Conservation (phyloP, 37 sponge, comb jelly and placozoan genomes). For the Aphrocallistes beatrix region DNA sequence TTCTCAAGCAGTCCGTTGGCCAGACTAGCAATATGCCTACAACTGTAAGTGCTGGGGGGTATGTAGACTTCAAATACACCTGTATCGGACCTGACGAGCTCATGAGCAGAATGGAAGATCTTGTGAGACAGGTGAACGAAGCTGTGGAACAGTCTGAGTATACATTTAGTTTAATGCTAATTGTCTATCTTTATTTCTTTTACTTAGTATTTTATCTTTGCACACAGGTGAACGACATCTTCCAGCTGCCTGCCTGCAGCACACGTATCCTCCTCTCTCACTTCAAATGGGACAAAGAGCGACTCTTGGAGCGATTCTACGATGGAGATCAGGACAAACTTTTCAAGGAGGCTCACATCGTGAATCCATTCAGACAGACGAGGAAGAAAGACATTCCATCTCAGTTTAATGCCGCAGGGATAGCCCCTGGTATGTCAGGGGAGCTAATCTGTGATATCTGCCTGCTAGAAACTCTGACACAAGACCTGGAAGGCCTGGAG, state of each 20-base stretch:
- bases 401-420: background rate
- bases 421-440: background rate
- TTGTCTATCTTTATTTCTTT: background rate
- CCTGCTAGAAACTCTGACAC: slow-evolving; percentile 9
- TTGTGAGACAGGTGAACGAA: background rate
- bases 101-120: background rate
- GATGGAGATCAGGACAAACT: slow-evolving; percentile 58
- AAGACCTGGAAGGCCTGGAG: slow-evolving; percentile 55
- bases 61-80: slow-evolving; percentile 4
- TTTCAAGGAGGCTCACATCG: slow-evolving; percentile 66
- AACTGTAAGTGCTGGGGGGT: background rate
- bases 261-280: slow-evolving; percentile 57
- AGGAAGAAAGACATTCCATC: background rate
- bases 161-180: background rate
- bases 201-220: no score
- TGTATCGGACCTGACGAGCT: background rate
- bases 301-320: slow-evolving; percentile 71
- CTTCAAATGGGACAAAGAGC: slow-evolving; percentile 91
- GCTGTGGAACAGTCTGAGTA: no score
- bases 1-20: background rate
- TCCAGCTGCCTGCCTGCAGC: slow-evolving; percentile 54
- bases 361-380: slow-evolving; percentile 30
- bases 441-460: slow-evolving; percentile 75
- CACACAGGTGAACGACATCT: background rate
- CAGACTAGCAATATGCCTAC: background rate